Conservation (phyloP, 2,888 invertebrate species). For the Silvanus unidentatus region DNA sequence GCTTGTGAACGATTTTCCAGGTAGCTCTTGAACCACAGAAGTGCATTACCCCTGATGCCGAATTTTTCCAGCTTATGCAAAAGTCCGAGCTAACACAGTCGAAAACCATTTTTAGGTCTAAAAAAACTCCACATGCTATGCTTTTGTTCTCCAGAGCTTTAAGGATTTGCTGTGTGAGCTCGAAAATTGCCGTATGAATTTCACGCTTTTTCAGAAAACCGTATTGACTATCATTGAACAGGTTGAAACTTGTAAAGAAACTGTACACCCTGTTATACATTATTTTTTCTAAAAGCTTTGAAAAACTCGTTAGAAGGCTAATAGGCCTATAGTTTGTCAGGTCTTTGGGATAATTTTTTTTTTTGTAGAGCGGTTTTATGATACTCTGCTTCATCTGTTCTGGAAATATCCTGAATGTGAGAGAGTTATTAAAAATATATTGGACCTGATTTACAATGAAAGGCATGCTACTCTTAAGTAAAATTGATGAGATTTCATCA, state of each 20-base stretch:
- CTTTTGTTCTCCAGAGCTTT: not conserved
- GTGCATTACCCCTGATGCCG: not conserved
- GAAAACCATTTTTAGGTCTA: not conserved
- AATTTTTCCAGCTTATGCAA: no score
- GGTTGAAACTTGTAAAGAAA: not conserved
- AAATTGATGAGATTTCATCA: not conserved
- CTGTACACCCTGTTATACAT: not conserved
- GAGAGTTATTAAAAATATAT: not conserved
- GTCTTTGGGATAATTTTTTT: not conserved
- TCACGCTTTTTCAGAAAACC: not conserved
- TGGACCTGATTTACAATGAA: not conserved
- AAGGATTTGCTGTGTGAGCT: not conserved
- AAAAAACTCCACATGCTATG: not conserved
- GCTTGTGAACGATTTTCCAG: not conserved
- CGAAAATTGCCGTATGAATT: not conserved
- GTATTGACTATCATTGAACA: not conserved
- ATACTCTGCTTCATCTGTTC: not conserved
- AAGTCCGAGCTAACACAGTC: not conserved
- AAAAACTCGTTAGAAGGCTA: not conserved
- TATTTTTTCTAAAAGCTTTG: not conserved
- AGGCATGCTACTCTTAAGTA: not conserved
- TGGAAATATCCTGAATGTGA: not conserved
- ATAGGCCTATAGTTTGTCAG: not conserved
- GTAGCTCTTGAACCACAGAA: not conserved
- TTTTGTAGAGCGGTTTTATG: not conserved